A percentile compares a stretch with the other conserved stretches of the same genome.
Evolutionary conservation across 2,797 vertebrate species (phyloP).

Genomic region (Acrossocheilus fasciatus): DNA sequence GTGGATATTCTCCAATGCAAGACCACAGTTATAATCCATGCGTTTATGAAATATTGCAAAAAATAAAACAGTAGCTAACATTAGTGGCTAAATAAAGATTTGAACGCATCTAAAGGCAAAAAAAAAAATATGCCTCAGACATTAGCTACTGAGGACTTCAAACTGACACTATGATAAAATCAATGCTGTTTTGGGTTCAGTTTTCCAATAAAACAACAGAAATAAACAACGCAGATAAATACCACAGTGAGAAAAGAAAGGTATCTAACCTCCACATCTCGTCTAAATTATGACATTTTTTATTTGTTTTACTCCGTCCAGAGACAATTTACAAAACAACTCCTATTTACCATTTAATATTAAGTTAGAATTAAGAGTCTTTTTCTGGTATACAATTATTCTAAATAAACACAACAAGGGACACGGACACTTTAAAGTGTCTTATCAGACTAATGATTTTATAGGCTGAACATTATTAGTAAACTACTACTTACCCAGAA

Average conservation of each 20-base stretch:
- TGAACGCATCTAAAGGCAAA: background rate
- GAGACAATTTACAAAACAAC: background rate
- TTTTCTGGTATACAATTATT: background rate
- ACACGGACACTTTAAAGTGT: background rate
- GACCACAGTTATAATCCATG: background rate
- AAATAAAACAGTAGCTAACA: background rate
- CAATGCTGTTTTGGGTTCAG: background rate
- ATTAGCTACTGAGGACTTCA: background rate
- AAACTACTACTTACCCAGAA: background rate
- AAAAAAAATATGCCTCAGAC: background rate
- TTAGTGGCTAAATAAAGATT: background rate
- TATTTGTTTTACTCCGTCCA: background rate
- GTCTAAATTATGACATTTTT: background rate
- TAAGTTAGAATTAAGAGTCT: background rate
- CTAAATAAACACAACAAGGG: background rate
- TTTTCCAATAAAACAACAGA: background rate
- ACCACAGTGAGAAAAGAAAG: background rate
- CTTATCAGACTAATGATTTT: background rate
- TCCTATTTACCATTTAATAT: background rate
- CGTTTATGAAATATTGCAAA: background rate
- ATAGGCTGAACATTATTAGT: background rate
- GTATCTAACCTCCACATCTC: background rate
- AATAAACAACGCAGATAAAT: background rate
- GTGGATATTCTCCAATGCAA: background rate
- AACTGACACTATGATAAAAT: background rate